These are phyloP conservation scores for Cryptops parisi DNA, from an alignment of 2,888 invertebrate genomes.

Conservation along the genomic window DNA sequence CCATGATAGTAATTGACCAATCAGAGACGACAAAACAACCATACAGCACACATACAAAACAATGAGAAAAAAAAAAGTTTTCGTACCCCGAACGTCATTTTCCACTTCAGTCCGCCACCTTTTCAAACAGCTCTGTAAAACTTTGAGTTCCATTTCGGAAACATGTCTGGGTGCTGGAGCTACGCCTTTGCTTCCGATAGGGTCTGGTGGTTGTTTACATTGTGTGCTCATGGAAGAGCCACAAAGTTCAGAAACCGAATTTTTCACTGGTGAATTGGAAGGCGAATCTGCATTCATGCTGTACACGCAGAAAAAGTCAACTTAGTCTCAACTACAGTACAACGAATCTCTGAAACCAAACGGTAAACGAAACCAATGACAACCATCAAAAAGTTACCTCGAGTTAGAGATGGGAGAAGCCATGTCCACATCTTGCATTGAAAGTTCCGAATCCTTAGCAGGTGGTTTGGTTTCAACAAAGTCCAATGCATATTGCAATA, in stretches of 20 bases:
- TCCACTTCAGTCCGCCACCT: conserved; percentile 34
- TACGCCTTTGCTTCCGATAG: not conserved
- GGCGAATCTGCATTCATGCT: conserved; percentile 23
- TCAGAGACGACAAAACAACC: no score
- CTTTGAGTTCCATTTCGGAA: conserved; percentile 27
- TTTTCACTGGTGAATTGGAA: conserved; percentile 20
- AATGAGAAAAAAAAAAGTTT: no score
- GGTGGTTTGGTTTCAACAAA: conserved; percentile 31
- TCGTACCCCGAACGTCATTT: conserved; percentile 26
- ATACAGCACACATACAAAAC: no score
- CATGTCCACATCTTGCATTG: conserved; percentile 29
- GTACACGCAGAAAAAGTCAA: conserved; percentile 2
- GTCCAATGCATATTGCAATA: conserved; percentile 32
- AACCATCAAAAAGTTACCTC: conserved; percentile 15
- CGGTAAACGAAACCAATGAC: not conserved
- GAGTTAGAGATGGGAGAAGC: conserved; percentile 27
- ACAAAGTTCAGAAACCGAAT: not conserved
- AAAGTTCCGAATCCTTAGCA: conserved; percentile 10
- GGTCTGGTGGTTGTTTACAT: no score
- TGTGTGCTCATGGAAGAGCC: conserved; percentile 9
- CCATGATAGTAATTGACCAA: no score
- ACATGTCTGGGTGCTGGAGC: conserved; percentile 26
- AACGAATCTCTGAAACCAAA: not conserved
- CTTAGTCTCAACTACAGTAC: not conserved
- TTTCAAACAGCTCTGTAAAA: conserved; percentile 31